Conservation (phyloP, 2,797 vertebrate genomes). For the Geotrypetes seraphini region DNA sequence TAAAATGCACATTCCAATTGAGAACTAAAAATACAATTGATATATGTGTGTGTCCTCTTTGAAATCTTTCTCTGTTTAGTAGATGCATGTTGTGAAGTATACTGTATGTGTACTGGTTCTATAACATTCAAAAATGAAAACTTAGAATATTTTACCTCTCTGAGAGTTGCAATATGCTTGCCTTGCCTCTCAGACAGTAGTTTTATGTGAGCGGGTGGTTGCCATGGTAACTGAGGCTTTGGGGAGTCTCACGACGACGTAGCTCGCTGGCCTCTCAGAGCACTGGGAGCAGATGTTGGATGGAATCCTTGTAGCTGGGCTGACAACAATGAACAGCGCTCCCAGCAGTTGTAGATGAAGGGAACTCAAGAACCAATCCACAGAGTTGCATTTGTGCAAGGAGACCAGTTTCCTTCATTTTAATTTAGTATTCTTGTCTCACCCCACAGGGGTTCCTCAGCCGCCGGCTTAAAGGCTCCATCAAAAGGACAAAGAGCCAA, state of each 20-base stretch:
- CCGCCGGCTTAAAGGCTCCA: conserved; percentile 93
- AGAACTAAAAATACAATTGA: no score
- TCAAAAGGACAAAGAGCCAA: conserved; percentile 97
- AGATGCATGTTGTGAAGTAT: no score
- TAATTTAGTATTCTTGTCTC: conserved; percentile 32
- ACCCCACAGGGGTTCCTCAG: conserved; percentile 85
- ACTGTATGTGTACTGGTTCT: no score
- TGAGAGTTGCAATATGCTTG: conserved; percentile 19
- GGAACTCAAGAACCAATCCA: not conserved
- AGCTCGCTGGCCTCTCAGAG: conserved; percentile 46
- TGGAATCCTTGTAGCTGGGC: conserved; percentile 32
- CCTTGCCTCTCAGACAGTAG: conserved; percentile 28
- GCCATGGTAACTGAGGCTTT: conserved; percentile 79
- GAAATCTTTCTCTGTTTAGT: no score
- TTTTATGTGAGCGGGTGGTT: conserved; percentile 69
- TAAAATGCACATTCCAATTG: conserved; percentile 34
- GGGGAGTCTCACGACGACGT: conserved; percentile 59
- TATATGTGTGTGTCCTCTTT: no score
- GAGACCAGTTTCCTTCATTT: not conserved
- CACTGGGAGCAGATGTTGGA: conserved; percentile 50
- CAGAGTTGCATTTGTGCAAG: not conserved
- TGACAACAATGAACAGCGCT: conserved; percentile 27
- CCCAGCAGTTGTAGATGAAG: conserved; percentile 15
- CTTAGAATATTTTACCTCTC: not conserved
- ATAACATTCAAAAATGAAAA: not conserved